Conservation (phyloP, 2,888 invertebrate species). For the Spialia ferax region DNA sequence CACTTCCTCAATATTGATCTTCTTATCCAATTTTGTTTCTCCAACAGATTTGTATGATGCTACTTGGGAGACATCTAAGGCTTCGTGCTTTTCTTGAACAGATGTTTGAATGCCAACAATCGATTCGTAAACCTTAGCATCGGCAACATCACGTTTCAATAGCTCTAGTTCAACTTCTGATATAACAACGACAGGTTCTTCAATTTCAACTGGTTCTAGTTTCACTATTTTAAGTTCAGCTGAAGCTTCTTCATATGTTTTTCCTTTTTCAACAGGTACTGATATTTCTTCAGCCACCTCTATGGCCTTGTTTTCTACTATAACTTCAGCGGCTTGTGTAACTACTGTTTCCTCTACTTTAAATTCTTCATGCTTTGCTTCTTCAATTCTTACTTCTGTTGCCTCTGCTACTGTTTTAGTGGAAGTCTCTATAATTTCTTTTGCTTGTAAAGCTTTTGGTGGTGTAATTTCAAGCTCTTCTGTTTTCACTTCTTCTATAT, state of each 20-base stretch:
- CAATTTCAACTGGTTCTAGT: slow-evolving; percentile 42
- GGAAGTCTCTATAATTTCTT: slow-evolving; percentile 40
- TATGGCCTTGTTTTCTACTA: slow-evolving; percentile 45
- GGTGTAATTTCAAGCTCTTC: slow-evolving; percentile 42
- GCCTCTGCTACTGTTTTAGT: slow-evolving; percentile 43
- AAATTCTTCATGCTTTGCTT: slow-evolving; percentile 41
- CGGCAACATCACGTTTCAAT: slow-evolving; percentile 30
- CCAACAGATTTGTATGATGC: slow-evolving; percentile 33
- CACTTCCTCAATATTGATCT: slow-evolving; percentile 22
- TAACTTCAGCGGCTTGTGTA: slow-evolving; percentile 42
- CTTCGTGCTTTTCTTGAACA: slow-evolving; percentile 23
- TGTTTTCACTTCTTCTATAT: slow-evolving; percentile 48
- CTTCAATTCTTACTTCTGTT: slow-evolving; percentile 40
- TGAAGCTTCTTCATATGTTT: slow-evolving; percentile 51
- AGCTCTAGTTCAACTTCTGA: slow-evolving; percentile 33
- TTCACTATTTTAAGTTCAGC: slow-evolving; percentile 58
- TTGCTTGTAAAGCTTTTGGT: slow-evolving; percentile 39
- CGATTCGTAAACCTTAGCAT: slow-evolving; percentile 33
- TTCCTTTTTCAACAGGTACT: slow-evolving; percentile 41
- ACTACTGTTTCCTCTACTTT: slow-evolving; percentile 37
- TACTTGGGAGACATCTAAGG: slow-evolving; percentile 27
- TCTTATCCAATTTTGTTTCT: slow-evolving; percentile 26
- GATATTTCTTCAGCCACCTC: slow-evolving; percentile 46
- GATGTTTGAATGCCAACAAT: slow-evolving; percentile 44
- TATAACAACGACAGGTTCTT: slow-evolving; percentile 30